Evolutionary conservation across 2,113 vertebrate species (phyloP), one percentile per base, ranked within the genome.

Genomic region (Daboia siamensis): DNA sequence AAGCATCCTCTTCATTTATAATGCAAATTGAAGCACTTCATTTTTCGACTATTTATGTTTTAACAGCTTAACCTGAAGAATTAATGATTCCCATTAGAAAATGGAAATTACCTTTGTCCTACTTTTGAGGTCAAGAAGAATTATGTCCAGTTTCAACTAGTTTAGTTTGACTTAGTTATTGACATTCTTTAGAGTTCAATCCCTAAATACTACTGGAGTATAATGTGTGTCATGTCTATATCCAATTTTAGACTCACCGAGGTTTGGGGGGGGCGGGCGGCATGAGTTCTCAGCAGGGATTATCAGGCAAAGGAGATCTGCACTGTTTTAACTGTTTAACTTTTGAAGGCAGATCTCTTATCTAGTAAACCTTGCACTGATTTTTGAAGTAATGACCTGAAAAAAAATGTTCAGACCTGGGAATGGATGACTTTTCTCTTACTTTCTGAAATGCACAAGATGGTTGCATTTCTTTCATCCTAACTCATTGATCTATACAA

Each of bases 1-100:
- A 48, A 90, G 59, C 33, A 74, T 52, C 87, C 59, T 74, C 20
- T 90, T 86, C 89, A 87, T 87, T 56, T 88, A 56, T 87, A 93
- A 87, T 88, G 84, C 51, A 88, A 80, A 55, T 91, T 52, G 86
- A 91, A 93, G 80, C 86, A 51, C n/a, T 59, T 44, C 26, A 24
- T 56, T 87, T 61, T 54, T 61, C 48, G 21, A 44, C 84, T 39
- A 17, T 86, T 86, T 89, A 51, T 56, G 29, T 90, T 59, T 86
- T 54, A 59, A 90, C 61, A 88, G 51, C 39, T 59, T 59, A 86
- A 29, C 55, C 12, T 44, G 64, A 89, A 91, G 56, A 54, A 33
- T 56, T 89, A 46, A 61, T 23, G 29, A 7, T 69, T 39, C 24
- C 56, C 55, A 56, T 85, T 89, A 88, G n/a, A 48, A 93, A 93